A percentile compares a stretch with the other conserved stretches of the same genome.
These are phyloP conservation scores for Neelides sp. DNA, from an alignment of 1,140 invertebrate species.

Conservation along the genomic window DNA sequence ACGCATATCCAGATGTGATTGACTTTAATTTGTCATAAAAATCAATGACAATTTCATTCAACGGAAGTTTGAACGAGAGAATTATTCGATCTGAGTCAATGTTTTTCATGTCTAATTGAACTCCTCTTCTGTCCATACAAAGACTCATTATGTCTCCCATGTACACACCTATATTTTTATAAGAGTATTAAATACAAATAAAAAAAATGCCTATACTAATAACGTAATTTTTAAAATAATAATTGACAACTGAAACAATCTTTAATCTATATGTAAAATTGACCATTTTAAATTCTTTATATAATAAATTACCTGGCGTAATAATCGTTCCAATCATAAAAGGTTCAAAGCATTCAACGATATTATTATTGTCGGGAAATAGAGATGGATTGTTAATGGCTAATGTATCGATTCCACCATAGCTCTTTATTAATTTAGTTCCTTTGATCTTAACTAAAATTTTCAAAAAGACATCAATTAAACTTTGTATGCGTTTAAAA, in stretches of 20 bases:
- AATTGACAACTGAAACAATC: not conserved
- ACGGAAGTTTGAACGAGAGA: constrained; percentile 67
- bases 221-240: constrained; percentile 6
- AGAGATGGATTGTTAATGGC: constrained; percentile 71
- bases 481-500: not conserved
- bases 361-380: constrained; percentile 54
- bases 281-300: not conserved
- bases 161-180: constrained; percentile 45
- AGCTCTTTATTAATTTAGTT: constrained; percentile 51
- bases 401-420: constrained; percentile 53
- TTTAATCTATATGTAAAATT: not conserved
- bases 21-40: constrained; percentile 89
- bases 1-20: constrained; percentile 83
- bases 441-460: constrained; percentile 53
- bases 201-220: not conserved
- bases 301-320: constrained; percentile 49
- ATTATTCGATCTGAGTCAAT: constrained; percentile 72
- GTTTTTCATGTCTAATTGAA: constrained; percentile 55
- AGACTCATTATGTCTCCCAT: constrained; percentile 54
- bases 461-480: constrained; percentile 9
- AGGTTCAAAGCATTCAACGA: constrained; percentile 71
- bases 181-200: not conserved
- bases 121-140: constrained; percentile 64
- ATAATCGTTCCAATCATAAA: constrained; percentile 81
- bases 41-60: constrained; percentile 86